Conservation (phyloP, 2,888 invertebrate genomes). For the Amiota mariae region DNA sequence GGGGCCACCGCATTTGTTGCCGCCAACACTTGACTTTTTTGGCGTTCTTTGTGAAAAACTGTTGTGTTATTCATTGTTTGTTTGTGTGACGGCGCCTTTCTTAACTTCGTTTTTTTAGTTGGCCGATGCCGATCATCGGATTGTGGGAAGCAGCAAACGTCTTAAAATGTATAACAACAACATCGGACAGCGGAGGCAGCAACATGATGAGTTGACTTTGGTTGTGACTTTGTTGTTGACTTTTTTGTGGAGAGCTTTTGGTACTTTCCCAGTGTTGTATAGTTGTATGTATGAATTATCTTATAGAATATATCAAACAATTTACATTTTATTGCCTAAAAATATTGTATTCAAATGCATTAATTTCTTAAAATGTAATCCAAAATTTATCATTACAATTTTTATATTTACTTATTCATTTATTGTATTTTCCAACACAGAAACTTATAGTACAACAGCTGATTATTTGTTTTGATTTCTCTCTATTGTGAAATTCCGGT, state of each 20-base stretch:
- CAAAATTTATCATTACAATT: background rate
- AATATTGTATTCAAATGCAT: background rate
- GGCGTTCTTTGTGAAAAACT: background rate
- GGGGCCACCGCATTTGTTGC: background rate
- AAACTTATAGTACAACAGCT: background rate
- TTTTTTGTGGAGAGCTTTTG: too few species aligned
- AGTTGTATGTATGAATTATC: background rate
- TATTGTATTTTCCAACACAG: background rate
- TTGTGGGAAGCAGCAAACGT: too few species aligned
- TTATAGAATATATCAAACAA: background rate
- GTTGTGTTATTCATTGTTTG: conserved; percentile 4
- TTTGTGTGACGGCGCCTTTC: background rate
- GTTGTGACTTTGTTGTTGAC: background rate
- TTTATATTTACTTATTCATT: background rate
- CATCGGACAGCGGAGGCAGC: background rate
- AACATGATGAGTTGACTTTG: background rate
- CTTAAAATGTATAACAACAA: too few species aligned
- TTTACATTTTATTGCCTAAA: background rate
- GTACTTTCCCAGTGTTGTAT: too few species aligned
- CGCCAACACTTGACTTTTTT: background rate
- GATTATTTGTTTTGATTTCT: background rate
- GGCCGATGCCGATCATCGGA: too few species aligned
- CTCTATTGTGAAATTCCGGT: background rate
- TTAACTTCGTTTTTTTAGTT: too few species aligned
- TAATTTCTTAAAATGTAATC: background rate